Base-by-base conservation (phyloP, 2,113 vertebrate species). In the Lepisosteus osseus region DNA sequence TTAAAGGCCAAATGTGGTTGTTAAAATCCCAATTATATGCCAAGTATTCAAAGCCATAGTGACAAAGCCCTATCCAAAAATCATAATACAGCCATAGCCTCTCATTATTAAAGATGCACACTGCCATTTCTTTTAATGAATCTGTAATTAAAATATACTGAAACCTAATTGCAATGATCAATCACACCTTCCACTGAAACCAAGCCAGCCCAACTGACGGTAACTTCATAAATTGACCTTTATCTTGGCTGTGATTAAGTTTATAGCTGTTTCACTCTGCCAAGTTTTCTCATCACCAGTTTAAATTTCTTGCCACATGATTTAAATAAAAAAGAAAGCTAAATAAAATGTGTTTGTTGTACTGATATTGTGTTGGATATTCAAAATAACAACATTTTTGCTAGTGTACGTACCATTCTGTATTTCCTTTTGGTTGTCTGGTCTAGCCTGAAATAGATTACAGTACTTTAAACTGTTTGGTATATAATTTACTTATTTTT, bases 91-190 rank as follows among this genome's bases (percentile, higher is more conserved):
- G 54, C 54, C 54, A 6, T 12, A 13, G 11, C 11, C 56, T 59
- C 11, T 59, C 56, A 59, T 59, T 59, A 59, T 59, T 5, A 51
- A 51, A 51, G 47, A 51, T 51, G 47, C 47, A 5, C 47, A 51
- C 47, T 51, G 47, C 47, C 47, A 51, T 51, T 51, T 51, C 47
- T 59, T 59, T 59, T 59, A 59, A 59, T 14, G n/a, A 14, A 59
- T 59, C n/a, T 13, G 12, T 59, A 59, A 59, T 59, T 59, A 59
- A 13, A 59, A 59, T 51, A 59, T 59, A 14, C 56, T 14, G 56
- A 59, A 59, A 59, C n/a, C 56, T 59, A 59, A 59, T 59, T 59
- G n/a, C 56, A 59, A 59, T 14, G 7, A 59, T 59, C 56, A 59
- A 59, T 12, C 56, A 59, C 56, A 59, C 56, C 56, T 13, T 59